Base-by-base conservation (phyloP, 2,797 vertebrate species). In the Urophycis tenuis region DNA sequence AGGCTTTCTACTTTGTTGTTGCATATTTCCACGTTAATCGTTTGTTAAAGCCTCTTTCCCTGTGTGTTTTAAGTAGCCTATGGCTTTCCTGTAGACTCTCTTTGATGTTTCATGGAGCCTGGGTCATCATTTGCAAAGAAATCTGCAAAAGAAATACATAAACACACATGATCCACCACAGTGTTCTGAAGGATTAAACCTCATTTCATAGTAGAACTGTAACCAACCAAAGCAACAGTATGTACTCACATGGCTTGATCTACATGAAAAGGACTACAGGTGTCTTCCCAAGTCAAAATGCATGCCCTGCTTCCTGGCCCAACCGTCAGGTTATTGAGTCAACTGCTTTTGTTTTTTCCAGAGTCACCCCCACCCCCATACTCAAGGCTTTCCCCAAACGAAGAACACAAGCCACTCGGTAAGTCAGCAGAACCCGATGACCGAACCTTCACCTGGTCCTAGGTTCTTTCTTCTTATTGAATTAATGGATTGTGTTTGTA, bases 321-420 rank as follows among this genome's bases (percentile, higher is more conserved):
- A 64, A n/a, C 60, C 29, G 60, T 64, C 60, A 64, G 25, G 17
- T 81, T 81, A 74, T 71, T 90, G 81, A 89, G 31, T 30, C 81
- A 17, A 69, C n/a, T 84, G n/a, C 77, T 92, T 88, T 93, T 76
- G 91, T 84, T 95, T 96, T 64, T 64, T n/a, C 60, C 93, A 99
- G 97, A 99, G 92, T 99, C 97, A 89, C 97, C 97, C 67, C 97
- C 97, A 80, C 97, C 97, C 89, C 97, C 97, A 82, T 99, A 99
- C 88, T 98, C 96, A 74, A 94, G 96, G 91, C 95, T 97, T 88
- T 96, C 95, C 91, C 94, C 95, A 77, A 93, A 89, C 77, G 94
- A 96, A 84, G 95, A 97, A 92, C 94, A 95, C 93, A 97, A 98
- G 95, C 95, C 95, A 94, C 94, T 97, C 94, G 95, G 95, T 97